phyloP scores from a whole-genome alignment of 37 sponge, comb jelly and placozoan species.

The Chondrosia reniformis region DNA sequence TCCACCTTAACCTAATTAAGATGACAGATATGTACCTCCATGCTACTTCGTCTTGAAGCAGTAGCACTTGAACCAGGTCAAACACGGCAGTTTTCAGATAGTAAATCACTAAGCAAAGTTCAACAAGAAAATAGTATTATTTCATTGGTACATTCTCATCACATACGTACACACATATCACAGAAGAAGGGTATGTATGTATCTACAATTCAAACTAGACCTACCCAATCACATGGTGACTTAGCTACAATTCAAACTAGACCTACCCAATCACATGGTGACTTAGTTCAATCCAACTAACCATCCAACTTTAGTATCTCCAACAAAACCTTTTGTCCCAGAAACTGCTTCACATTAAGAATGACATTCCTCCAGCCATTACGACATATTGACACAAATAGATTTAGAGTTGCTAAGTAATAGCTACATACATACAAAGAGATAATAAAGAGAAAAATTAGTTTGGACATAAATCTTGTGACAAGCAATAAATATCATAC shows the following conservation, averaged over 20 bases:
- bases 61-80: too few species aligned
- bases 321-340: background rate
- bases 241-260: background rate
- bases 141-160: too few species aligned
- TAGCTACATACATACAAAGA: background rate
- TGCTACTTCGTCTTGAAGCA: too few species aligned
- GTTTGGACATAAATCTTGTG: too few species aligned
- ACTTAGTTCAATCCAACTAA: background rate
- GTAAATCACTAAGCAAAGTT: too few species aligned
- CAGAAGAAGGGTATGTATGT: background rate
- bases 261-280: background rate
- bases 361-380: background rate
- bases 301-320: background rate
- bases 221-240: background rate
- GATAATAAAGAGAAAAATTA: too few species aligned
- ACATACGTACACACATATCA: background rate
- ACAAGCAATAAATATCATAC: background rate
- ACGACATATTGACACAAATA: background rate
- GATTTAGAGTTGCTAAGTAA: conserved; percentile 7
- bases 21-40: too few species aligned
- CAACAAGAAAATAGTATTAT: too few species aligned
- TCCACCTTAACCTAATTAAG: too few species aligned
- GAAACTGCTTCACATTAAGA: background rate
- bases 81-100: too few species aligned
- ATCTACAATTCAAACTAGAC: background rate